Conservation (phyloP, 2,113 vertebrate genomes). For the Helogale parvula region DNA sequence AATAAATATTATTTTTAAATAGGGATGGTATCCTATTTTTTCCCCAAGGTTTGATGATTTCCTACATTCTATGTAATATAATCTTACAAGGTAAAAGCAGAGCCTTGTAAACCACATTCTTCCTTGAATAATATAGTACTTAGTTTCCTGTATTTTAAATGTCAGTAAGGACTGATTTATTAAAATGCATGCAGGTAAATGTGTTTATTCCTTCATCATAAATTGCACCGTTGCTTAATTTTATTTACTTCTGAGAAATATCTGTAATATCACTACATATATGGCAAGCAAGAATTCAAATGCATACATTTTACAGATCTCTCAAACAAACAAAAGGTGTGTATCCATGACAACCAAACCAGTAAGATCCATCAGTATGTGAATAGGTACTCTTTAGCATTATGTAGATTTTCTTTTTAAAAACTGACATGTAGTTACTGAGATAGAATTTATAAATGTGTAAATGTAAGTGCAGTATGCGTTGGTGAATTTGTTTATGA, state of each 20-base stretch:
- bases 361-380: conserved; percentile 47
- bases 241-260: conserved; percentile 81
- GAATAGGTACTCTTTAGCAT: conserved; percentile 76
- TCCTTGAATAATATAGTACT: not conserved
- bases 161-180: conserved; percentile 62
- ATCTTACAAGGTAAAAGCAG: not conserved
- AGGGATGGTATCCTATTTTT: not conserved
- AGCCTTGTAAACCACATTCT: conserved; percentile 52
- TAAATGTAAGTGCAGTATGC: not conserved
- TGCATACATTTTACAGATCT: conserved; percentile 72
- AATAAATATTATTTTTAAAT: conserved; percentile 26
- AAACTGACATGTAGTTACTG: conserved; percentile 30
- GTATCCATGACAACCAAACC: conserved; percentile 87
- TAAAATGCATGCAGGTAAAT: conserved; percentile 74
- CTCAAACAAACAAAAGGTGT: conserved; percentile 81
- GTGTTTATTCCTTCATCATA: conserved; percentile 71
- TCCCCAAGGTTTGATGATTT: not conserved
- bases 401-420: conserved; percentile 58
- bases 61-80: not conserved
- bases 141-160: conserved; percentile 43
- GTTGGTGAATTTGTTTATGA: not conserved
- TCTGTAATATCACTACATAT: conserved; percentile 64
- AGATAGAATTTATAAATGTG: conserved; percentile 58
- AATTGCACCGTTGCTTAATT: conserved; percentile 81
- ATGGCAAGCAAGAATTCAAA: conserved; percentile 70